These are phyloP conservation scores for Drosophila kambysellisi DNA, from an alignment of 2,888 invertebrate genomes.

Conservation along the genomic window DNA sequence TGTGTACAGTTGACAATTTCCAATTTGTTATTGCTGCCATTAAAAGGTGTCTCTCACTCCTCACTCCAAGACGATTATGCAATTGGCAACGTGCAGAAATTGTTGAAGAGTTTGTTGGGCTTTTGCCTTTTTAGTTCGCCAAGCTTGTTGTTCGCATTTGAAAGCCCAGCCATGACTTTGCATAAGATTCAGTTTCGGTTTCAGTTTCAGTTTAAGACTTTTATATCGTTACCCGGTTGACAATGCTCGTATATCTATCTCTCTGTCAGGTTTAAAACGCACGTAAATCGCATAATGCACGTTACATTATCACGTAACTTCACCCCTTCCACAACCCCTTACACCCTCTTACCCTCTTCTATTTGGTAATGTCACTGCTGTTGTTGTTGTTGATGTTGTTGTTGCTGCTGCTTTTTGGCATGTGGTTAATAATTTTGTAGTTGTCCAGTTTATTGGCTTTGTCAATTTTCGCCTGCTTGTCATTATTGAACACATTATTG, in stretches of 20 bases:
- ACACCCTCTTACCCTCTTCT: slow-evolving; percentile 31
- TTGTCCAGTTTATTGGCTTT: slow-evolving; percentile 59
- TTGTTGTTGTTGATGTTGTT: slow-evolving; percentile 28
- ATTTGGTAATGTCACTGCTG: slow-evolving; percentile 34
- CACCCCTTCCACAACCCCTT: background rate
- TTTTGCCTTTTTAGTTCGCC: slow-evolving; percentile 53
- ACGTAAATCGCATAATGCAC: slow-evolving; percentile 75
- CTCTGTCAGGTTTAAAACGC: slow-evolving; percentile 43
- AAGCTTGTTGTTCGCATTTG: slow-evolving; percentile 56
- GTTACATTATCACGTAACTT: slow-evolving; percentile 64
- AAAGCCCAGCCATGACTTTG: slow-evolving; percentile 76
- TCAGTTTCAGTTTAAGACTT: slow-evolving; percentile 31
- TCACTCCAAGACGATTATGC: slow-evolving; percentile 54
- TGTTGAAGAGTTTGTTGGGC: slow-evolving; percentile 56
- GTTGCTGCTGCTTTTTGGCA: slow-evolving; percentile 28
- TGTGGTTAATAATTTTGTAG: slow-evolving; percentile 45
- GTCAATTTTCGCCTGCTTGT: slow-evolving; percentile 56
- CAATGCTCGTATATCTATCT: slow-evolving; percentile 44
- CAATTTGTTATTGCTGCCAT: slow-evolving; percentile 70
- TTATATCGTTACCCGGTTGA: slow-evolving; percentile 51
- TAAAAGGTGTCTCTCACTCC: slow-evolving; percentile 63
- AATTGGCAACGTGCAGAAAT: slow-evolving; percentile 78
- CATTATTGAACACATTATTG: slow-evolving; percentile 50
- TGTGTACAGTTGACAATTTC: slow-evolving; percentile 70
- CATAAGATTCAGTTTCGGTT: slow-evolving; percentile 70